A percentile compares a stretch with the other conserved stretches of the same genome.
These are phyloP conservation scores for Limanda limanda DNA, from an alignment of 2,113 vertebrate genomes.

Conservation along the genomic window DNA sequence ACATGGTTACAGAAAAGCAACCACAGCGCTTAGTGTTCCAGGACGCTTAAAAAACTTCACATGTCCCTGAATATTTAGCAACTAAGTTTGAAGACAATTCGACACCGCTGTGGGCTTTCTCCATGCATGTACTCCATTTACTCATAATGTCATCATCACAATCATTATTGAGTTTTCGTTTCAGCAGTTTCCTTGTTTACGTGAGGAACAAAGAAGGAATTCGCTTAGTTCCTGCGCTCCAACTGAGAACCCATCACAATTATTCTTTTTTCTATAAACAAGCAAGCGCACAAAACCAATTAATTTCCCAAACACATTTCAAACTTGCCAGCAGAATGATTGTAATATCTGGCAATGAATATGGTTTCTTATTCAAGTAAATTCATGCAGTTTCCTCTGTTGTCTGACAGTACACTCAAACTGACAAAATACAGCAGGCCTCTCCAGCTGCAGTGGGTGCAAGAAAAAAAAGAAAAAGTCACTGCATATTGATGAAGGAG, in stretches of 20 bases:
- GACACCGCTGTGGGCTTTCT: conserved; percentile 20
- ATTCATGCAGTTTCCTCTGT: conserved; percentile 8
- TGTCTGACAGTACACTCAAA: neutral
- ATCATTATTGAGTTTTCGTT: conserved; percentile 25
- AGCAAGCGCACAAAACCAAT: conserved; percentile 39
- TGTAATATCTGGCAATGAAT: conserved; percentile 11
- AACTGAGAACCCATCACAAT: conserved; percentile 41
- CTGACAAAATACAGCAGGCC: conserved; percentile 13
- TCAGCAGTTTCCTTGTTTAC: conserved; percentile 42
- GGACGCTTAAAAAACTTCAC: neutral
- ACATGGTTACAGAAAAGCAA: neutral
- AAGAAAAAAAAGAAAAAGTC: neutral
- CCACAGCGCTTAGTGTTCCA: neutral
- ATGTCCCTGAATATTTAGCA: conserved; percentile 23
- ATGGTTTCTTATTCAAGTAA: conserved; percentile 27
- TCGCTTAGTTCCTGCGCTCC: conserved; percentile 20
- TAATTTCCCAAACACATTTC: conserved; percentile 33
- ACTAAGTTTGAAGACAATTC: conserved; percentile 4
- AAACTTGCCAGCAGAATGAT: conserved; percentile 30
- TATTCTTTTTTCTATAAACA: conserved; percentile 34
- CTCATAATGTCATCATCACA: conserved; percentile 24
- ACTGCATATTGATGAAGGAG: conserved; percentile 24
- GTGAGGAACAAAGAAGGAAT: conserved; percentile 40
- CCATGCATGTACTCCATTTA: conserved; percentile 13
- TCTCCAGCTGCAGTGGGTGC: conserved; percentile 31